Evolutionary conservation across 1,140 invertebrate genomes (phyloP), one percentile per base, ranked within the genome.

Genomic region (Dermatophagoides farinae): DNA sequence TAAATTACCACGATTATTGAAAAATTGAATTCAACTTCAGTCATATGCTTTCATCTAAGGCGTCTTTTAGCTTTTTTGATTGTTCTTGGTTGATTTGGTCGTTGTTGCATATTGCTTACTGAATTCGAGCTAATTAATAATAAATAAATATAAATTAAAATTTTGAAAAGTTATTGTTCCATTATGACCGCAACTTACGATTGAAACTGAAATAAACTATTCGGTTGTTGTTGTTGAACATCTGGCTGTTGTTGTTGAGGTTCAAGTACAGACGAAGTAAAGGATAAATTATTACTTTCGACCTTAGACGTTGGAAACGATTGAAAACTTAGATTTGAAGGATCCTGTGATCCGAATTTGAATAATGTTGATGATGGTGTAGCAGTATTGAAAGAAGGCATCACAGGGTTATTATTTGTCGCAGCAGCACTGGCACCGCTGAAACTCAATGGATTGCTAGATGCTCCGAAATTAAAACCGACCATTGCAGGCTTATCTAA

Each of bases 21-120:
- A 31, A 31, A 31, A 31, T 4, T 31, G 8, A 31, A 31, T 31
- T 31, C 8, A 31, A 31, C 8, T 31, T 31, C 8, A 31, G 31
- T 8, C 31, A 31, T 4, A 31, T 31, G 31, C 31, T 31, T 31
- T 31, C 8, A 31, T 31, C 25, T 31, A 16, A 55, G 53, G 6
- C 53, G 53, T 23, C 53, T 14, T 55, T 55, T 55, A 18, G 53
- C 53, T 44, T 55, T 55, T 23, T 55, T 55, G 12, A 55, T 55
- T 55, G 14, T 4, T 38, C 53, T 14, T 11, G 12, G 5, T 16
- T 2, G 12, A 18, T 18, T 43, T 43, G 41, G n/a, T 43, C n/a
- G 41, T 52, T 55, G 14, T 25, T 11, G 14, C 14, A 14, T 23
- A 54, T 25, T 54, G 31, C 39, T n/a, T 37, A 16, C 31, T 53